These are phyloP conservation scores for Dasyprocta punctata DNA, from an alignment of 2,113 vertebrate genomes.

Conservation along the genomic window DNA sequence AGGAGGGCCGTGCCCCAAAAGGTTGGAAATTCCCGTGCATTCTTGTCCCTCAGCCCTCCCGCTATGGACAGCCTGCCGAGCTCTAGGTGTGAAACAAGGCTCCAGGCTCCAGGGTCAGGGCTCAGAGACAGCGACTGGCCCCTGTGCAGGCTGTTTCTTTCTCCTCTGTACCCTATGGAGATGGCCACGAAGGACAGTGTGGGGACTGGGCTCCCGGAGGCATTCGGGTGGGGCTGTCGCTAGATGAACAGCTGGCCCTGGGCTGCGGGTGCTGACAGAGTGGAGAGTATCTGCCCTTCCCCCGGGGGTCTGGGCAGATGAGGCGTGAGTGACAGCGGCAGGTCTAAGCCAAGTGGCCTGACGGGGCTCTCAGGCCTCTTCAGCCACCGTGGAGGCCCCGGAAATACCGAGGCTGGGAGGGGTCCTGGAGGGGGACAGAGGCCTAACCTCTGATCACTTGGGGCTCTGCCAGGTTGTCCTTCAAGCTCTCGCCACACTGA, in stretches of 20 bases:
- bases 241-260: conserved; percentile 72
- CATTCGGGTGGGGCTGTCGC: conserved; percentile 23
- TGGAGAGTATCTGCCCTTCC: conserved; percentile 57
- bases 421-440: not conserved
- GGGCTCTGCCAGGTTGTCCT: not conserved
- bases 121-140: not conserved
- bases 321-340: conserved; percentile 77
- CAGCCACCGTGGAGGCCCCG: conserved; percentile 55
- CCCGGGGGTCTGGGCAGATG: conserved; percentile 20
- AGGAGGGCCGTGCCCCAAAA: not conserved
- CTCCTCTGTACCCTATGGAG: not conserved
- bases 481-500: not conserved
- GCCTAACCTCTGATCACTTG: conserved; percentile 46
- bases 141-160: not conserved
- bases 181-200: not conserved
- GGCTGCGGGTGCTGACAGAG: conserved; percentile 67
- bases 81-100: not conserved
- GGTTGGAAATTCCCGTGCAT: not conserved
- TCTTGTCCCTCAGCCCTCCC: not conserved
- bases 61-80: not conserved
- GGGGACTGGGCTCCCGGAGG: conserved; percentile 29
- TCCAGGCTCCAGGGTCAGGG: not conserved
- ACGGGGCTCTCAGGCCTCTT: conserved; percentile 60
- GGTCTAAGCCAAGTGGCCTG: conserved; percentile 66
- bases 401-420: conserved; percentile 71